phyloP scores from a whole-genome alignment of 2,888 invertebrate species.

The Drosophila austrosaltans region DNA sequence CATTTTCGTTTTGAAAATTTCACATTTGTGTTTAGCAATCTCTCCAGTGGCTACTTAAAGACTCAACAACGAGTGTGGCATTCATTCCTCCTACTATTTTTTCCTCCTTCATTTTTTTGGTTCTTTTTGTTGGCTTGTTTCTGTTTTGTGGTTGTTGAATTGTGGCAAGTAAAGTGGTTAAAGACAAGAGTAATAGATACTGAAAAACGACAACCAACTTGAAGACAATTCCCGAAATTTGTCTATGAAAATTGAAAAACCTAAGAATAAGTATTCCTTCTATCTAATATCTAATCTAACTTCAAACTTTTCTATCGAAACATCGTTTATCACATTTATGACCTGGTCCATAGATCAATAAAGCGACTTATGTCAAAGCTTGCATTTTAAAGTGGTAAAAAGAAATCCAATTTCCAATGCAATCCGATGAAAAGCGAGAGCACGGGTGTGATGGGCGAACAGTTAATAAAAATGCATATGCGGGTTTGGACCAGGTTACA shows the following conservation, averaged over 20 bases:
- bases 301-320: neutral
- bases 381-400: constrained; percentile 1
- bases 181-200: neutral
- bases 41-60: constrained; percentile 59
- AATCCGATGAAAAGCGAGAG: neutral
- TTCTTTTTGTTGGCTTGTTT: constrained; percentile 8
- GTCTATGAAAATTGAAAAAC: too few species aligned
- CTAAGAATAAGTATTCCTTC: neutral
- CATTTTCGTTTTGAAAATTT: constrained; percentile 52
- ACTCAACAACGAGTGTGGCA: constrained; percentile 28
- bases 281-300: neutral
- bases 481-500: constrained; percentile 1
- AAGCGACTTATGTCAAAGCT: constrained; percentile 3
- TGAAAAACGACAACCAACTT: neutral
- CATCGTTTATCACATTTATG: neutral
- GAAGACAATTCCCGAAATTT: neutral
- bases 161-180: constrained; percentile 10
- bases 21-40: constrained; percentile 41
- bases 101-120: constrained; percentile 4
- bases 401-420: neutral
- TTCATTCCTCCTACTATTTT: constrained; percentile 22
- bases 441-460: constrained; percentile 14
- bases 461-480: constrained; percentile 59
- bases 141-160: constrained; percentile 9
- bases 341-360: neutral